Evolutionary conservation across 2,888 invertebrate genomes (phyloP).

Genomic region (Kryphioiulus occultus): DNA sequence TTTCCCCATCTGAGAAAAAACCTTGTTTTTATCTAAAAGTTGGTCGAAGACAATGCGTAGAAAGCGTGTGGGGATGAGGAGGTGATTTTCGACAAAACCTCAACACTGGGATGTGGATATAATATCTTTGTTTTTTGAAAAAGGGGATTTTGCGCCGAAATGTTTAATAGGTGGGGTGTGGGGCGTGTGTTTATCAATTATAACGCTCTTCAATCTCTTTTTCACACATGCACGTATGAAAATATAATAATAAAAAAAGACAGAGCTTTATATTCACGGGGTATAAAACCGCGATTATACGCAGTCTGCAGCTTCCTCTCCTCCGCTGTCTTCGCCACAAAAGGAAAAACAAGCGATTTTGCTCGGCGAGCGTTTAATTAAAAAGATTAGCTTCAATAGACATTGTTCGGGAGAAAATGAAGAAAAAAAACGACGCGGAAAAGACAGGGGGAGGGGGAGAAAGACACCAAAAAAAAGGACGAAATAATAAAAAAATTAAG

Average conservation of each 20-base stretch:
- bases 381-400: background rate
- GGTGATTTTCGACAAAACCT: constrained; percentile 5
- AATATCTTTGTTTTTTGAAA: background rate
- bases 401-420: background rate
- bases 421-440: background rate
- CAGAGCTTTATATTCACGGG: background rate
- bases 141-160: background rate
- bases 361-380: background rate
- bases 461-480: background rate
- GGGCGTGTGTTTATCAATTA: background rate
- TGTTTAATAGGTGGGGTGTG: background rate
- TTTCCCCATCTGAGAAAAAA: background rate
- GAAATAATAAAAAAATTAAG: background rate
- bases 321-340: background rate
- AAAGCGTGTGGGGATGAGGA: background rate
- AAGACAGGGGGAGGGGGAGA: too few species aligned
- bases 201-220: background rate
- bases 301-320: background rate
- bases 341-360: background rate
- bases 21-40: background rate
- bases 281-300: background rate
- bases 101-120: background rate
- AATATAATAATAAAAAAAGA: too few species aligned
- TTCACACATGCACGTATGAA: background rate
- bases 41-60: background rate